A percentile compares a stretch with the other conserved stretches of the same genome.
Conservation (phyloP, 2,797 vertebrate genomes). For the Molossus alvarezi region DNA sequence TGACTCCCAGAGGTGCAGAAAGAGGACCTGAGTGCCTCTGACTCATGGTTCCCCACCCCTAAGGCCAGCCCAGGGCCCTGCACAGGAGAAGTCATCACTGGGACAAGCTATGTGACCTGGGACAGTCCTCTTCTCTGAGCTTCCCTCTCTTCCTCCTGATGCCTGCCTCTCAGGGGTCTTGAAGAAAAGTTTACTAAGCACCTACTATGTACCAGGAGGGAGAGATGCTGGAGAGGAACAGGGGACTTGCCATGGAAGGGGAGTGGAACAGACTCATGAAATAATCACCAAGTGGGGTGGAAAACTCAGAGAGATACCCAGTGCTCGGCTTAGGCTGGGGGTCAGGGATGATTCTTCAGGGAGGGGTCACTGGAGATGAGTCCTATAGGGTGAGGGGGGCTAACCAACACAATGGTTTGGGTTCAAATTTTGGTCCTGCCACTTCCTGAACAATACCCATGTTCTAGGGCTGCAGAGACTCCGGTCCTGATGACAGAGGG, state of each 20-base stretch:
- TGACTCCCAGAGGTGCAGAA: not conserved
- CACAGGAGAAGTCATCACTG: not conserved
- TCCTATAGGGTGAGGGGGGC: not conserved
- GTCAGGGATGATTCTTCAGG: not conserved
- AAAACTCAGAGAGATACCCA: not conserved
- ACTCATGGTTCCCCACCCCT: not conserved
- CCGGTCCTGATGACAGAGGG: not conserved
- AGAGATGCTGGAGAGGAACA: not conserved
- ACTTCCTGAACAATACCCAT: not conserved
- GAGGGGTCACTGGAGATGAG: not conserved
- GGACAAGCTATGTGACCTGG: not conserved
- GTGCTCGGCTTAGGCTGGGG: not conserved
- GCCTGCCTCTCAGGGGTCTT: not conserved
- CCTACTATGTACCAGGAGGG: not conserved
- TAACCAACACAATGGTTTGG: not conserved
- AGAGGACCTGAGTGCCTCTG: not conserved
- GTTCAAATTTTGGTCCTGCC: not conserved
- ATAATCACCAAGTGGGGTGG: not conserved
- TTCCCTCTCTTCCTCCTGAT: not conserved
- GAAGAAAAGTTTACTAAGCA: not conserved
- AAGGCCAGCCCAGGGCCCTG: fast-evolving
- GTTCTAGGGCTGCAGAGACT: not conserved
- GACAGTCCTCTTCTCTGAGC: not conserved
- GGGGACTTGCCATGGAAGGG: fast-evolving
- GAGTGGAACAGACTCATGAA: not conserved